Evolutionary conservation across 2,113 vertebrate genomes (phyloP).

Genomic region (Mus spicilegus): DNA sequence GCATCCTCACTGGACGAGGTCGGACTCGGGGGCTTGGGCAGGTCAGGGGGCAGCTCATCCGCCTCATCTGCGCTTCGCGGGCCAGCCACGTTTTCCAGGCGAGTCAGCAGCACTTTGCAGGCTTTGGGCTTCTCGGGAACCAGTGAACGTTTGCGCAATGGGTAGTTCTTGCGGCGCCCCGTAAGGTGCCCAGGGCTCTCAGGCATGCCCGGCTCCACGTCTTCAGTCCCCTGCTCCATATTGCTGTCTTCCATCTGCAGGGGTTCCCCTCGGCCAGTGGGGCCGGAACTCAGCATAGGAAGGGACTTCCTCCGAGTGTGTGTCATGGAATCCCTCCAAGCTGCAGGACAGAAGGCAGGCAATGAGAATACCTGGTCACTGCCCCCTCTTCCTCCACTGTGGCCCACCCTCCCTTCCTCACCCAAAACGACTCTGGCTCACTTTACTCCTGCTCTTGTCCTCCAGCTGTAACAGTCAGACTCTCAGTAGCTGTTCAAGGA

Average conservation of each 20-base stretch:
- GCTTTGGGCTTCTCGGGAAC: conserved; percentile 88
- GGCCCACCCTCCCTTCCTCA: not conserved
- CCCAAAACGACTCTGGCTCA: not conserved
- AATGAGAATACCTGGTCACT: conserved; percentile 20
- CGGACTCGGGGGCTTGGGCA: conserved; percentile 76
- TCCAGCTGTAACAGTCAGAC: not conserved
- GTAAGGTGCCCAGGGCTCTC: conserved; percentile 77
- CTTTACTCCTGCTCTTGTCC: not conserved
- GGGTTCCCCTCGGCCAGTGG: conserved; percentile 81
- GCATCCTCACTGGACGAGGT: conserved; percentile 78
- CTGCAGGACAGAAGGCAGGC: conserved; percentile 73
- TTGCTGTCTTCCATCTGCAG: conserved; percentile 81
- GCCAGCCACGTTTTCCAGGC: conserved; percentile 90
- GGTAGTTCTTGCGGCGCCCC: conserved; percentile 89
- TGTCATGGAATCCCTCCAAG: conserved; percentile 87
- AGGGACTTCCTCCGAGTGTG: conserved; percentile 89
- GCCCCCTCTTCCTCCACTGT: not conserved
- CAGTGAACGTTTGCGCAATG: conserved; percentile 86
- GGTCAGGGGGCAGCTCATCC: conserved; percentile 81
- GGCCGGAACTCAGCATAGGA: conserved; percentile 86
- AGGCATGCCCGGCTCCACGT: conserved; percentile 75
- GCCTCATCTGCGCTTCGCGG: conserved; percentile 86
- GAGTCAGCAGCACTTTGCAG: conserved; percentile 94
- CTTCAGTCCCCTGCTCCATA: conserved; percentile 83
- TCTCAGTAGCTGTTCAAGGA: not conserved